These are phyloP conservation scores for Mercenaria mercenaria DNA, from an alignment of 1,140 invertebrate species.

Conservation along the genomic window DNA sequence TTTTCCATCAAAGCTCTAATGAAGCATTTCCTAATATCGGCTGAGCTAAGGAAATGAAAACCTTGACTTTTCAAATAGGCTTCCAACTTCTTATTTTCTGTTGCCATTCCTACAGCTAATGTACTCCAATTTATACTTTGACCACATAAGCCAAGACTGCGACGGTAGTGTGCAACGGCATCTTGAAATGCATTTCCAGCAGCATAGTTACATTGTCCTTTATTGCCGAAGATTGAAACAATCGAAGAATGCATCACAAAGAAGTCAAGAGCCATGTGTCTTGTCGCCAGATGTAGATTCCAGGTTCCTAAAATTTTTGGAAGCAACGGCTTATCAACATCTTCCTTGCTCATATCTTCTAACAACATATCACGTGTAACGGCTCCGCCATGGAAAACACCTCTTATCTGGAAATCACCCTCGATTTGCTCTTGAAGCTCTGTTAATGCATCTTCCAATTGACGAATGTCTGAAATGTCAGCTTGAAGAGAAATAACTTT, in stretches of 20 bases:
- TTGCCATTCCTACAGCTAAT: conserved; percentile 67
- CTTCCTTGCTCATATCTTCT: conserved; percentile 63
- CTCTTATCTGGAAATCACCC: conserved; percentile 56
- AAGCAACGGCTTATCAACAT: conserved; percentile 66
- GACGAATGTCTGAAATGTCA: conserved; percentile 32
- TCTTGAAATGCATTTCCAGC: conserved; percentile 76
- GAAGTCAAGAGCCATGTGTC: conserved; percentile 70
- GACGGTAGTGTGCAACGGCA: conserved; percentile 68
- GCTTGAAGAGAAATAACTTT: conserved; percentile 18
- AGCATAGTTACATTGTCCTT: conserved; percentile 73
- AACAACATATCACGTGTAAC: conserved; percentile 70
- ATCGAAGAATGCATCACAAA: conserved; percentile 76
- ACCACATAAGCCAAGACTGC: conserved; percentile 55
- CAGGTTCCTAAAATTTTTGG: conserved; percentile 78
- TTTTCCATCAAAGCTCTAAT: neutral
- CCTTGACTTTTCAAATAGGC: neutral
- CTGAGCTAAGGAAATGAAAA: neutral
- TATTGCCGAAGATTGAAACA: conserved; percentile 70
- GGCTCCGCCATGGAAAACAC: conserved; percentile 76
- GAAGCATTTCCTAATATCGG: neutral
- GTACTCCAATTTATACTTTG: conserved; percentile 74
- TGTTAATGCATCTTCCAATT: neutral
- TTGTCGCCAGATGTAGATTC: conserved; percentile 74
- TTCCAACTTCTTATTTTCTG: neutral
- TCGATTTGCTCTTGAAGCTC: neutral